Evolutionary conservation across 2,113 vertebrate genomes (phyloP).

Genomic region (Zosterops lateralis): DNA sequence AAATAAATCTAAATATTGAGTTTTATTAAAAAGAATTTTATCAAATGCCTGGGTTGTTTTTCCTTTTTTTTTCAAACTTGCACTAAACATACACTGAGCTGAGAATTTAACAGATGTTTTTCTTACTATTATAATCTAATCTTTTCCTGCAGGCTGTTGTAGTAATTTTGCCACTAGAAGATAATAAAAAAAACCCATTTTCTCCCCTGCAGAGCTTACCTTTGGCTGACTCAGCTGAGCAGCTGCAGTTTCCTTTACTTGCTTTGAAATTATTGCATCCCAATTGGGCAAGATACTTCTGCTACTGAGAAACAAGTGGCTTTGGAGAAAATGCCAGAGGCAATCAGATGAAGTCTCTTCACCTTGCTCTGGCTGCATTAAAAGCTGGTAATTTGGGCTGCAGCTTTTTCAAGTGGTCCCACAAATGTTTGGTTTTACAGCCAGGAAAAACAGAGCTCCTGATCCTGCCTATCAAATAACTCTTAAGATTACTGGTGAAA

Average conservation of each 20-base stretch:
- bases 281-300: constrained; percentile 39
- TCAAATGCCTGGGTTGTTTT: background rate
- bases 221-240: constrained; percentile 64
- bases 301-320: constrained; percentile 31
- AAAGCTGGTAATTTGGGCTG: background rate
- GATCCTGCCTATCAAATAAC: background rate
- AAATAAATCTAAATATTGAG: background rate
- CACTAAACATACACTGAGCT: background rate
- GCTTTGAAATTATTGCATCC: constrained; percentile 45
- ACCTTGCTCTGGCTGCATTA: background rate
- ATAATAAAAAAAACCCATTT: constrained; percentile 57
- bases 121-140: constrained; percentile 47
- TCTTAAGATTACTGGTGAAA: background rate
- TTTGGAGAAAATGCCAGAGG: constrained; percentile 35
- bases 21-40: constrained; percentile 19
- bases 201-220: constrained; percentile 60
- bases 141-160: constrained; percentile 46
- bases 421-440: background rate
- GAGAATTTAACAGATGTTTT: constrained; percentile 55
- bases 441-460: background rate
- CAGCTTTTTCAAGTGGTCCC: background rate
- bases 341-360: constrained; percentile 6
- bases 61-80: background rate
- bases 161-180: constrained; percentile 54
- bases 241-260: constrained; percentile 53